phyloP scores from a whole-genome alignment of 2,797 vertebrate genomes.

The Garrulus glandarius region DNA sequence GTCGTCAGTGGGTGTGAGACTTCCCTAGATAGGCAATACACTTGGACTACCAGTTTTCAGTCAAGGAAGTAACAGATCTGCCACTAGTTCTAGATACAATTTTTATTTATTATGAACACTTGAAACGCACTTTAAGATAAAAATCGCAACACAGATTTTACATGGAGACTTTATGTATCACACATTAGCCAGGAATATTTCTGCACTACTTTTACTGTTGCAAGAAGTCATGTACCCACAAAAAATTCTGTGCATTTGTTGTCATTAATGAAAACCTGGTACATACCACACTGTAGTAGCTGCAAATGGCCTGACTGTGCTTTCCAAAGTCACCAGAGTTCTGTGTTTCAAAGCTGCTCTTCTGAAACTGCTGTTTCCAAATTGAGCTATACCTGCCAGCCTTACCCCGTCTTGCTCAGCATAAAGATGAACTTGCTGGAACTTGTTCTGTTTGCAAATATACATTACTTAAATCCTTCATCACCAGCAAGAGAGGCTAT shows the following conservation, averaged over 20 bases:
- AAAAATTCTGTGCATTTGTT: background rate
- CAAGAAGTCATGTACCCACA: background rate
- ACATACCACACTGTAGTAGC: background rate
- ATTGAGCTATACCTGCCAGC: background rate
- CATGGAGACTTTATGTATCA: background rate
- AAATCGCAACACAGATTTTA: background rate
- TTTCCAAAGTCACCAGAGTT: background rate
- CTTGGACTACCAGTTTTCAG: background rate
- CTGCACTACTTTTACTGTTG: background rate
- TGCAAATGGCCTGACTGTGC: background rate
- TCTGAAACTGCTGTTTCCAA: background rate
- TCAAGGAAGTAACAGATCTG: background rate
- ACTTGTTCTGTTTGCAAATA: conserved; percentile 48
- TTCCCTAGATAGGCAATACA: background rate
- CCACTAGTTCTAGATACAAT: background rate
- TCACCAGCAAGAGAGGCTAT: background rate
- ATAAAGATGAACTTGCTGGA: background rate
- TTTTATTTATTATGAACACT: background rate
- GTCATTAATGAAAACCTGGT: background rate
- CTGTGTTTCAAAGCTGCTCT: background rate
- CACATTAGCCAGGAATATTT: background rate
- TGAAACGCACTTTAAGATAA: background rate
- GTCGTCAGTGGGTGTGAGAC: background rate
- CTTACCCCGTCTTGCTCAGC: background rate
- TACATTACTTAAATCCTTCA: background rate